Percentiles rank a stretch among this genome's conserved stretches.
Conservation (phyloP, 2,888 invertebrate genomes). For the Melitaea athalia region DNA sequence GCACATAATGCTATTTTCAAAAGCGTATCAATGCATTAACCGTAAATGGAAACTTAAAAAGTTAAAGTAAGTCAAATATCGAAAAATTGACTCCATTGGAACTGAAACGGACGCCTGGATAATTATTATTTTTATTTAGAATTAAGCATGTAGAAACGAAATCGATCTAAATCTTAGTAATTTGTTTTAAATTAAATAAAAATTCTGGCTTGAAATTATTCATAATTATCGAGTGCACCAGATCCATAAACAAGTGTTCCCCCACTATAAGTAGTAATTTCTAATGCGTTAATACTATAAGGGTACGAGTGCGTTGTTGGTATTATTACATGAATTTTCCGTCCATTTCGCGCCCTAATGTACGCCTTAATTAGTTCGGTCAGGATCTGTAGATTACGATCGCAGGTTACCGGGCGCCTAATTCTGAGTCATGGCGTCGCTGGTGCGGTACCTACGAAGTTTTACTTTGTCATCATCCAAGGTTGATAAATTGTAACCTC, state of each 20-base stretch:
- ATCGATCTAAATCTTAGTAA: neutral
- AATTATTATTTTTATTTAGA: no score
- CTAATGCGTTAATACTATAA: conserved; percentile 22
- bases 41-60: no score
- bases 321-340: conserved; percentile 57
- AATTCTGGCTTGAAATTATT: neutral
- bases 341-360: conserved; percentile 65
- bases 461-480: conserved; percentile 6
- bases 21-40: no score
- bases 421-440: conserved; percentile 63
- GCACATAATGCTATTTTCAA: no score
- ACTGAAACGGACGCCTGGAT: no score
- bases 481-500: conserved; percentile 24
- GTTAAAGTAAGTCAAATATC: no score
- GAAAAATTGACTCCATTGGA: no score
- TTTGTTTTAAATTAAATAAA: neutral
- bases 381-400: conserved; percentile 63
- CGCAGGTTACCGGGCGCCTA: conserved; percentile 63
- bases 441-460: conserved; percentile 41
- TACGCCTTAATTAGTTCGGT: conserved; percentile 67
- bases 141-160: neutral
- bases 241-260: neutral
- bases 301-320: conserved; percentile 26
- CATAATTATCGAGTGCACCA: neutral
- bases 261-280: neutral